Base-by-base conservation (phyloP, 2,888 invertebrate species). In the Physocephala rufipes region DNA sequence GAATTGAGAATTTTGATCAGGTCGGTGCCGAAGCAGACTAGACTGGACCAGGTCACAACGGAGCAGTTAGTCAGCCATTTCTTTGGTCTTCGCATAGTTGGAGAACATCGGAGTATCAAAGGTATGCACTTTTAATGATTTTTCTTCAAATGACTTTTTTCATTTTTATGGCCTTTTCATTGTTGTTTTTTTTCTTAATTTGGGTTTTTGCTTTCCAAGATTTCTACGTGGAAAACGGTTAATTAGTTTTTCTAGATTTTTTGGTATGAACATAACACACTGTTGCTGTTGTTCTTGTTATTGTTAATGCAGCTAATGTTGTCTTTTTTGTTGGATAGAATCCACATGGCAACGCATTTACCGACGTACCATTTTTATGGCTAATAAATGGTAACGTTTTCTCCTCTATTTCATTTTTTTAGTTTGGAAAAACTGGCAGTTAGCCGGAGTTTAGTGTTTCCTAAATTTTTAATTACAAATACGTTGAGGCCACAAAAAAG, bases 161-260 rank as follows among this genome's bases (percentile, higher is more conserved):
- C 53, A 19, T 55, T 58, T 36, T 58, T 58, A 58, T 16, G 13
- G 58, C 58, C 28, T 36, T n/a, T n/a, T n/a, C n/a, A n/a, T n/a
- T n/a, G n/a, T n/a, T n/a, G n/a, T n/a, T n/a, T n/a, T n/a, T n/a
- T n/a, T n/a, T n/a, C n/a, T n/a, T n/a, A n/a, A n/a, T n/a, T n/a
- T n/a, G n/a, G n/a, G n/a, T n/a, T n/a, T n/a, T n/a, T 15, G 16
- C 28, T n/a, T 49, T 26, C 26, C 7, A 58, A 58, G 28, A 24
- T 7, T 13, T 58, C 58, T 24, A 4, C 28, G 24, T 58, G 28
- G 15, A 4, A 36, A 7, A 36, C 58, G 24, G 24, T 58, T 58
- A 58, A 58, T 58, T 58, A 58, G 58, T 58, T 58, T n/a, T 58
- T 58, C 58, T 58, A 58, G 58, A 28, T 58, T 36, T 58, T 28